Conservation (phyloP, 2,888 invertebrate species). For the Papilio elwesi region DNA sequence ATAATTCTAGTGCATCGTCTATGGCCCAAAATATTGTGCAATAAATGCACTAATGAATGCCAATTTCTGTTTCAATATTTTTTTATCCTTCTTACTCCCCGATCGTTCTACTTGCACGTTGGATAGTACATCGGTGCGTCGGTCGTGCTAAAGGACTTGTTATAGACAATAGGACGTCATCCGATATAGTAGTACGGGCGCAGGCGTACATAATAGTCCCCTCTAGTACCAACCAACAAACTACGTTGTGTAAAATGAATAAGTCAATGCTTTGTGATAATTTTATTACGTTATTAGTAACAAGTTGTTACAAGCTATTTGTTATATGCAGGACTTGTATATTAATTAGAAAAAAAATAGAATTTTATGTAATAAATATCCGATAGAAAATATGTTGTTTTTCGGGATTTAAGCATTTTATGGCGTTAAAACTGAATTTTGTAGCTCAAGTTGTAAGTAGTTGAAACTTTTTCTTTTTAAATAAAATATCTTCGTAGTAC, state of each 20-base stretch:
- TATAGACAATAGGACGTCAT: constrained; percentile 71
- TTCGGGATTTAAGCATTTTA: too few species aligned
- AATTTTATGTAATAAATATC: too few species aligned
- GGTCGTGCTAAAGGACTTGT: constrained; percentile 66
- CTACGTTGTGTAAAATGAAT: constrained; percentile 2
- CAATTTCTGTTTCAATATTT: constrained; percentile 18
- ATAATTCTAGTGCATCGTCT: constrained; percentile 73
- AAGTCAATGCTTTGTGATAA: background rate
- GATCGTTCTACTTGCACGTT: constrained; percentile 48
- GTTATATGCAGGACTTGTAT: too few species aligned
- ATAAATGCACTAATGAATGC: constrained; percentile 31
- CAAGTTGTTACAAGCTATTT: too few species aligned
- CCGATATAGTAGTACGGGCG: constrained; percentile 63
- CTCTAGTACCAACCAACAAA: constrained; percentile 41
- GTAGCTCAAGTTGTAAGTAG: too few species aligned
- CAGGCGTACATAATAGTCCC: constrained; percentile 46
- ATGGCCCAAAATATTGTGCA: constrained; percentile 53
- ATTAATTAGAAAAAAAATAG: too few species aligned
- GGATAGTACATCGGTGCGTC: constrained; percentile 52
- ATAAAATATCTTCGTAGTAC: too few species aligned
- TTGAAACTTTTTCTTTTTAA: too few species aligned
- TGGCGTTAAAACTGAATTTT: too few species aligned
- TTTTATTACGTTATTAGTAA: background rate
- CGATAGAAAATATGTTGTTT: too few species aligned
- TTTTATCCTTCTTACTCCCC: constrained; percentile 35